A percentile compares a stretch with the other conserved stretches of the same genome.
Evolutionary conservation across 2,888 invertebrate species (phyloP).

Genomic region (Drosophila stalkeri): DNA sequence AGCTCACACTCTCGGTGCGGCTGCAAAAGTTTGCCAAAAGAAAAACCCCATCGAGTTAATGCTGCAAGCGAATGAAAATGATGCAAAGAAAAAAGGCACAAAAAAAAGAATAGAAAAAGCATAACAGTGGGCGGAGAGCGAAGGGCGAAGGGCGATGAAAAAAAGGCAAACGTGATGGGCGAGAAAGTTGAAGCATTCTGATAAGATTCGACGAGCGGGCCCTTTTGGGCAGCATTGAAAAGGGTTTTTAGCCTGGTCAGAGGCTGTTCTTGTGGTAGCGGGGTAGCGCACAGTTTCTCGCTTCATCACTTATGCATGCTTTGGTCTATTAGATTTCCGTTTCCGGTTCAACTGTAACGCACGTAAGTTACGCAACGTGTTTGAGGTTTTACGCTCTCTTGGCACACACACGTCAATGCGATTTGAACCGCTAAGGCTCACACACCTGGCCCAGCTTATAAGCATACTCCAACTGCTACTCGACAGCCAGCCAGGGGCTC

Average conservation of each 20-base stretch:
- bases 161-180: constrained; percentile 50
- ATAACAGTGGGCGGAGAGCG: neutral
- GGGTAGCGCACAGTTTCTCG: constrained; percentile 64
- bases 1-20: constrained; percentile 18
- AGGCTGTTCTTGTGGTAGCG: neutral
- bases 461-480: constrained; percentile 34
- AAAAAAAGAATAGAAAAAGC: constrained; percentile 3
- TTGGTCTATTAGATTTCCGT: constrained; percentile 81
- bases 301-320: constrained; percentile 79
- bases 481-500: constrained; percentile 1
- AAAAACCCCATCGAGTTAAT: constrained; percentile 39
- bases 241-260: constrained; percentile 45
- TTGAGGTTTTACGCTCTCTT: constrained; percentile 78
- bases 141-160: neutral
- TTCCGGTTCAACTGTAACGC: constrained; percentile 77
- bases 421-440: constrained; percentile 71
- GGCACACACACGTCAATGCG: constrained; percentile 72
- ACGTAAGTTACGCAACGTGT: constrained; percentile 73
- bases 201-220: constrained; percentile 66
- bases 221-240: constrained; percentile 55
- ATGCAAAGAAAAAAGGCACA: constrained; percentile 22
- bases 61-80: constrained; percentile 45
- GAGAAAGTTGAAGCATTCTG: constrained; percentile 68
- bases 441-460: constrained; percentile 63
- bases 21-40: constrained; percentile 55